These are phyloP conservation scores for Grammomys dolichurus DNA, from an alignment of 2,113 vertebrate genomes.

Conservation along the genomic window DNA sequence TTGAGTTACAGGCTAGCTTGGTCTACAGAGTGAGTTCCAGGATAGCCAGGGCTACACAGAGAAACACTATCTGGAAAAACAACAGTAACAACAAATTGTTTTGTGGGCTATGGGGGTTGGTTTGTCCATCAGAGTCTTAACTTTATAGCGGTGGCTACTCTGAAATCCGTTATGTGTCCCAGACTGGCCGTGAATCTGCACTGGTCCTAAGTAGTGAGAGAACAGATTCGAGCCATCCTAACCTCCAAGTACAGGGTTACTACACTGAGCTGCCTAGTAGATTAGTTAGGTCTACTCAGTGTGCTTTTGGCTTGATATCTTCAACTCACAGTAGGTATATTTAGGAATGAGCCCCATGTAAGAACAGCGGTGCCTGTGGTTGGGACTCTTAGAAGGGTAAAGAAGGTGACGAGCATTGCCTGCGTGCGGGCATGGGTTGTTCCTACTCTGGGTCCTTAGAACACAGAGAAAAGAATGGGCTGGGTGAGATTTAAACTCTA, in stretches of 20 bases:
- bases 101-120: neutral
- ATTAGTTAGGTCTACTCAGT: neutral
- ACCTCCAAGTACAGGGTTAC: neutral
- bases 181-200: neutral
- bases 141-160: neutral
- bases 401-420: neutral
- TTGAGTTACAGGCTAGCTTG: neutral
- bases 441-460: neutral
- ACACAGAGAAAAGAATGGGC: no score
- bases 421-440: no score
- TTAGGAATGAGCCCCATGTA: neutral
- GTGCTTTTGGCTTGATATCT: neutral
- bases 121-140: neutral
- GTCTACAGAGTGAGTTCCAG: no score
- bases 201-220: neutral
- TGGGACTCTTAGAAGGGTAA: neutral
- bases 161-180: neutral
- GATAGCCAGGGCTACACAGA: neutral
- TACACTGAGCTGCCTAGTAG: neutral
- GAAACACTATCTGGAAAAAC: neutral
- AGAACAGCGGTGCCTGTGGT: neutral
- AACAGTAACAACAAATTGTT: neutral
- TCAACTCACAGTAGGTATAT: neutral
- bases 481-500: neutral
- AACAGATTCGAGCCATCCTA: neutral